Base-by-base conservation (phyloP, 2,797 vertebrate genomes). In the Dendrocincla tyrannina region DNA sequence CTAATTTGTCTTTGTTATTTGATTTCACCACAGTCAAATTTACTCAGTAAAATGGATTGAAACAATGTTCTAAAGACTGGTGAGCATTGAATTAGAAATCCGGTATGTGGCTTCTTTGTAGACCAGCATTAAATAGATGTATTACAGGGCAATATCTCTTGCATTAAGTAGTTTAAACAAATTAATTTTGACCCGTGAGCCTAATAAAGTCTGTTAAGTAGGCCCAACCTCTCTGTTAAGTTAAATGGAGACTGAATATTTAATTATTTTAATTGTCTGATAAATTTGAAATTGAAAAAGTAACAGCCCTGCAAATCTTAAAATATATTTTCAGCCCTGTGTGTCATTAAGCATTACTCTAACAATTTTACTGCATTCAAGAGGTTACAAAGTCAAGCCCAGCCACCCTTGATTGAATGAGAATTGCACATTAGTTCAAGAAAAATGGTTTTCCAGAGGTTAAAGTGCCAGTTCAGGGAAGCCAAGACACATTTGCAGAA, bases 1-100 rank as follows among this genome's bases (percentile, higher is more conserved):
- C 92, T 95, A 93, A 96, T 96, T 95, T 89, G 95, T 95, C 95
- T 95, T 92, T 95, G 94, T 95, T 96, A 89, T 95, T 96, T 97
- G 96, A 94, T 95, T 95, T 97, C 94, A 30, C 76, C 77, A 74
- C 88, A 95, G 93, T 96, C 93, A 96, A 89, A 93, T 93, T 95
- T 96, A 82, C 89, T 97, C 96, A 96, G 92, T 84, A 93, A 96
- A 96, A 89, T 81, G 75, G 82, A 96, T 94, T 94, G 94, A 97
- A 97, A 88, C 62, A 95, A 44, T 73, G 85, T 95, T 75, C 63
- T 92, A 73, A 95, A 85, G 84, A 79, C 62, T 87, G 49, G 78
- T 76, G 85, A 92, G 41, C 47, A 8, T 16, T 73, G 90, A 95
- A 95, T 90, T 69, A 84, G 55, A 73, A 85, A 91, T 68, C 67